Evolutionary conservation across 30 jellyfish, hydroid and myxozoan species (phyloP).

Genomic region (Pelagia noctiluca): DNA sequence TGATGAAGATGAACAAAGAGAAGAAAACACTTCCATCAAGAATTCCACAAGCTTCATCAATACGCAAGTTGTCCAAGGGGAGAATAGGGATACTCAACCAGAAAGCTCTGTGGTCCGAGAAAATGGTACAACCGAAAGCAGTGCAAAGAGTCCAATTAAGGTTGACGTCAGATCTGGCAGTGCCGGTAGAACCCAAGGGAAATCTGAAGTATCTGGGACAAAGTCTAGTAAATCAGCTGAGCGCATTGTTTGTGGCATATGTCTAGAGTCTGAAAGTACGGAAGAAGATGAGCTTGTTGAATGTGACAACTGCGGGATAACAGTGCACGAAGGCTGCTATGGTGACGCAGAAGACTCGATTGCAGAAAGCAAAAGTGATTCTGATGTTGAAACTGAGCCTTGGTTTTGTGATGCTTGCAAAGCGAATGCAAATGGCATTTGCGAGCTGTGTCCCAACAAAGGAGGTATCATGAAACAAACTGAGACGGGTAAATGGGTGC

Average conservation of each 20-base stretch:
- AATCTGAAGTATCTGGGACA: too few relatives aligned
- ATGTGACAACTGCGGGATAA: constrained; percentile 93
- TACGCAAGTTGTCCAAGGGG: too few relatives aligned
- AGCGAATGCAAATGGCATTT: constrained; percentile 73
- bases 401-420: constrained; percentile 99
- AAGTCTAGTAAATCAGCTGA: too few relatives aligned
- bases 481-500: constrained; percentile 95
- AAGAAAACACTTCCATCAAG: not conserved
- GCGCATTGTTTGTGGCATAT: constrained; percentile 82
- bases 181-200: too few relatives aligned
- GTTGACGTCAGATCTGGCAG: too few relatives aligned
- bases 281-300: constrained; percentile 95
- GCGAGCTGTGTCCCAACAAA: constrained; percentile 94
- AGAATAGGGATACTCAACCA: too few relatives aligned
- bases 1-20: constrained; percentile 35
- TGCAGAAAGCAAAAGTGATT: constrained; percentile 74
- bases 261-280: constrained; percentile 82
- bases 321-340: constrained; percentile 99
- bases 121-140: too few relatives aligned
- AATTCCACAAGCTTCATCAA: not conserved
- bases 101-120: too few relatives aligned
- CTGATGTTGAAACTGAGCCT: constrained; percentile 94
- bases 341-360: constrained; percentile 80
- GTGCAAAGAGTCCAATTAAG: too few relatives aligned
- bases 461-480: constrained; percentile 95